phyloP scores from a whole-genome alignment of 2,113 vertebrate species.

The Takifugu flavidus region DNA sequence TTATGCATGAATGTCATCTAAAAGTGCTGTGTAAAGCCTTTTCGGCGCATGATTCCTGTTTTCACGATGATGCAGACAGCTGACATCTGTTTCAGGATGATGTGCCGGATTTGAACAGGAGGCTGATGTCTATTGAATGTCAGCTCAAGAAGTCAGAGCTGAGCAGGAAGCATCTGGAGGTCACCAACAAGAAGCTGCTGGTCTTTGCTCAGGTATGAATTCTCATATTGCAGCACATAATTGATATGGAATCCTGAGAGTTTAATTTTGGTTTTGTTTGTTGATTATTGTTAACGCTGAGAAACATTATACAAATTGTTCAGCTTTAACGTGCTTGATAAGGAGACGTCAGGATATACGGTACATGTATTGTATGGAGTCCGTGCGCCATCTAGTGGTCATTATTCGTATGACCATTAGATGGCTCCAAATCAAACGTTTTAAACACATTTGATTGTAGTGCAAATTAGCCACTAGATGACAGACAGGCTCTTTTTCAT shows the following conservation, averaged over 20 bases:
- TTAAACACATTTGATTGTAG: too few species aligned
- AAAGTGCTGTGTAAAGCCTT: too few species aligned
- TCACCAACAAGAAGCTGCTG: conserved; percentile 85
- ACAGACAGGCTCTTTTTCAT: too few species aligned
- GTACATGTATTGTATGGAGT: background rate
- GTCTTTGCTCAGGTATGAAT: conserved; percentile 78
- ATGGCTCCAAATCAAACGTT: too few species aligned
- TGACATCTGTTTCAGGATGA: conserved; percentile 62
- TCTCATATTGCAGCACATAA: background rate
- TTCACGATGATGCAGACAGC: too few species aligned
- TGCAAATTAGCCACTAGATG: too few species aligned
- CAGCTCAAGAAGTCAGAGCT: conserved; percentile 82
- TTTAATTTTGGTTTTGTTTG: background rate
- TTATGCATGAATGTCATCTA: too few species aligned
- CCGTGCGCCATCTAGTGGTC: conserved; percentile 18
- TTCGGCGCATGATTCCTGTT: too few species aligned
- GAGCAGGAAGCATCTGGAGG: conserved; percentile 82
- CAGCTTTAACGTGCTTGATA: background rate
- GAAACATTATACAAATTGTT: too few species aligned
- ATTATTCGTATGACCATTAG: too few species aligned
- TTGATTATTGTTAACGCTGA: too few species aligned
- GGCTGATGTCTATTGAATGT: conserved; percentile 71
- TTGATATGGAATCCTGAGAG: background rate
- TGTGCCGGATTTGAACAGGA: conserved; percentile 77
- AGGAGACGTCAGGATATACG: too few species aligned